Base-by-base conservation (phyloP, 2,113 vertebrate genomes). In the Barbus barbus region DNA sequence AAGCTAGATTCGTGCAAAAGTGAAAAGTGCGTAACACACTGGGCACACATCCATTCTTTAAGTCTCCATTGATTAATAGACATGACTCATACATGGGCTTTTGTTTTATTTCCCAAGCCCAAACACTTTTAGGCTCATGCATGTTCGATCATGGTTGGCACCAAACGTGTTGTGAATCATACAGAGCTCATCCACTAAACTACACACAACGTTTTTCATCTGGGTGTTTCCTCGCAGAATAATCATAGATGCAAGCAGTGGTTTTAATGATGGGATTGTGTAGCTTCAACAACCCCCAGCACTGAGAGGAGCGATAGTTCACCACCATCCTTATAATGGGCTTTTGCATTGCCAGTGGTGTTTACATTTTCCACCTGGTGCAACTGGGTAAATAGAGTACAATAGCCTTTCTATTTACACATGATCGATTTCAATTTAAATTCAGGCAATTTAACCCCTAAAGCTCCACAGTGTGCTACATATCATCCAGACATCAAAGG, bases 281-380 rank as follows among this genome's bases (percentile, higher is more conserved):
- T n/a, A n/a, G n/a, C 38, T 41, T 41, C 2, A 41, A 41, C 38
- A 41, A 71, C 11, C 36, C 20, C 22, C 4, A n/a, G 3, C 36
- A 41, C 33, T 3, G 7, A 48, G 41, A n/a, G n/a, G n/a, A n/a
- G n/a, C n/a, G n/a, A n/a, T 44, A 3, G 41, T 3, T 44, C 41
- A 44, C 9, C 11, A 44, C 41, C 3, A 22, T 9, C 24, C 36
- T 46, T 83, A n/a, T n/a, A 83, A 83, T n/a, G 18, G 9, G 4
- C 24, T 11, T 38, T 83, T 31, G 36, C 41, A 36, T 3, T n/a
- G 28, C n/a, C 28, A 31, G 36, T n/a, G 1, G 26, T 63, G 56
- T 76, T 83, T 56, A 83, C 82, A 65, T 74, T 61, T 36, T 31
- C 82, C 71, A 65, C 72, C 26, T 83, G 76, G 31, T 76, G 72